Evolutionary conservation across 2,797 vertebrate species (phyloP).

Genomic region (Lateolabrax maculatus): DNA sequence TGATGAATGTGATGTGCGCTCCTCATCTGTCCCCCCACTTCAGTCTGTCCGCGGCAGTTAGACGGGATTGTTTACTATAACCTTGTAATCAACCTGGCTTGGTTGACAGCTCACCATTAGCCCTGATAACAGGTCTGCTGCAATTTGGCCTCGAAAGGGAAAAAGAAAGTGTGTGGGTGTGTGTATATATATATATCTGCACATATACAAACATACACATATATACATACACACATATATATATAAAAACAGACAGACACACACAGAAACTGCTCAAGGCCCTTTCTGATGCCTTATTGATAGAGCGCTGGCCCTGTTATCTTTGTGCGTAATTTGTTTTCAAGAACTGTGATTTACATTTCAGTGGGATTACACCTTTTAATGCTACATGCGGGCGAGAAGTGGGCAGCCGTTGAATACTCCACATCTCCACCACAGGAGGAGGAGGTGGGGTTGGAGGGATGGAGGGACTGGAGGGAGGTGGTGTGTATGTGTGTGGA

Average conservation of each 20-base stretch:
- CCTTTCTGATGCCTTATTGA: conserved; percentile 86
- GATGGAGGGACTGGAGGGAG: conserved; percentile 41
- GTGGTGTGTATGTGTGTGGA: conserved; percentile 64
- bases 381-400: conserved; percentile 88
- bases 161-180: no score
- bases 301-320: conserved; percentile 86
- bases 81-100: conserved; percentile 90
- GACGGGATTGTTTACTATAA: conserved; percentile 90
- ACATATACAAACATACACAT: no score
- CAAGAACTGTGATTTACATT: conserved; percentile 97
- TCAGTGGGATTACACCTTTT: conserved; percentile 95
- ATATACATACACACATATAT: no score
- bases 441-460: conserved; percentile 28
- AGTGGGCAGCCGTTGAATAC: conserved; percentile 86
- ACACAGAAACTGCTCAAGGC: conserved; percentile 59
- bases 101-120: conserved; percentile 89
- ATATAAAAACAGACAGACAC: conserved; percentile 23
- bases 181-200: conserved; percentile 55
- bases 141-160: conserved; percentile 89
- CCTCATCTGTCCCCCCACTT: conserved; percentile 44
- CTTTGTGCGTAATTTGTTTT: conserved; percentile 93
- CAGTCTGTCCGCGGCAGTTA: conserved; percentile 78
- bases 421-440: conserved; percentile 75
- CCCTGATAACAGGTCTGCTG: conserved; percentile 86
- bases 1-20: conserved; percentile 86